These are phyloP conservation scores for Myripristis jacobus DNA, from an alignment of 2,797 vertebrate genomes.

Conservation along the genomic window DNA sequence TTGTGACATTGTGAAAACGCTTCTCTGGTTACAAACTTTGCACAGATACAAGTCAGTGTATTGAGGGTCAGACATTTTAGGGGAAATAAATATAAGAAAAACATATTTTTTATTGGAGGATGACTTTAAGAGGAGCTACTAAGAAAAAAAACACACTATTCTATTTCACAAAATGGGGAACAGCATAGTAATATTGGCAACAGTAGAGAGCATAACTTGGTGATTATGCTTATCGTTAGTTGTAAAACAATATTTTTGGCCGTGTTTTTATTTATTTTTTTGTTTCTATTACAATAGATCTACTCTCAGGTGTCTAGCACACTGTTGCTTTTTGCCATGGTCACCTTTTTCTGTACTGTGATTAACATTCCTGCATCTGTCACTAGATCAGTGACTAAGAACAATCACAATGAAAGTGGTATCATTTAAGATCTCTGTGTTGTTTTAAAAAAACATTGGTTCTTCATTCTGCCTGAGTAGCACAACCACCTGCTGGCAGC, in stretches of 20 bases:
- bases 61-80: no score
- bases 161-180: not conserved
- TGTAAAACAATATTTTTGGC: not conserved
- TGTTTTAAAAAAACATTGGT: conserved; percentile 1
- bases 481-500: conserved; percentile 1
- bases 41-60: conserved; percentile 14
- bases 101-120: no score
- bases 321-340: conserved; percentile 20
- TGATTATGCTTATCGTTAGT: not conserved
- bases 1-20: no score
- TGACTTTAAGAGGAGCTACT: no score
- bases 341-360: no score
- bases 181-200: no score
- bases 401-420: not conserved
- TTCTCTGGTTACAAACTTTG: no score
- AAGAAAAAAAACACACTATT: conserved; percentile 13
- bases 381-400: not conserved
- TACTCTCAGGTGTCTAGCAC: not conserved
- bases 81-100: no score
- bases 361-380: not conserved
- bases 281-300: no score
- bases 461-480: conserved; percentile 5
- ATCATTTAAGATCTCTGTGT: conserved; percentile 6
- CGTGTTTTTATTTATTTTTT: not conserved
- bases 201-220: not conserved